Evolutionary conservation across 2,888 invertebrate species (phyloP).

Genomic region (Cheilosia variabilis): DNA sequence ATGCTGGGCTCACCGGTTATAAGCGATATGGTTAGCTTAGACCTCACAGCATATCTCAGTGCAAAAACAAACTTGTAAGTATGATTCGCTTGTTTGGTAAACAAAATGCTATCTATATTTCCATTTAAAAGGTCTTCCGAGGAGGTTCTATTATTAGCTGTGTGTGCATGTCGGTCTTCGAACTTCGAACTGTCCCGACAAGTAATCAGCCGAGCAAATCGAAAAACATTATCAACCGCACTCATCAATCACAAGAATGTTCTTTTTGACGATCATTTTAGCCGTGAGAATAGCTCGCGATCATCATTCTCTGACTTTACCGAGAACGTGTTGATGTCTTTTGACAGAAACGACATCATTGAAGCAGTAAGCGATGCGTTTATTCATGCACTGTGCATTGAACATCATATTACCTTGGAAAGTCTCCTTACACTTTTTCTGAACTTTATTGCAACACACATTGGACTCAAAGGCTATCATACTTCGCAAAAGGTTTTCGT

Average conservation of each 20-base stretch:
- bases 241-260: conserved; percentile 82
- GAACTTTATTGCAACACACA: conserved; percentile 88
- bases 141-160: conserved; percentile 80
- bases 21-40: conserved; percentile 81
- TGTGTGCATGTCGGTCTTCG: conserved; percentile 82
- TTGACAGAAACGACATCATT: conserved; percentile 79
- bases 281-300: conserved; percentile 65
- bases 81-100: neutral
- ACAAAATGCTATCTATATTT: neutral
- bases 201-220: conserved; percentile 78
- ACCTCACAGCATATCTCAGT: conserved; percentile 81
- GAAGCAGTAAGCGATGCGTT: conserved; percentile 82
- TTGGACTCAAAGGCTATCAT: conserved; percentile 85
- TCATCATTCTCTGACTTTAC: conserved; percentile 82
- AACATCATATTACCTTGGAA: conserved; percentile 81
- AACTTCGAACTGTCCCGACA: conserved; percentile 81
- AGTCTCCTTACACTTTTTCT: conserved; percentile 85
- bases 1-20: conserved; percentile 82
- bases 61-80: conserved; percentile 80
- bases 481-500: conserved; percentile 84
- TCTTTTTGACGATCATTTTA: conserved; percentile 80
- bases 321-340: conserved; percentile 81
- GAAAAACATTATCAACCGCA: conserved; percentile 80
- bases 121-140: conserved; percentile 77
- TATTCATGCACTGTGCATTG: conserved; percentile 81